These are phyloP conservation scores for Gila orcuttii DNA, from an alignment of 2,113 vertebrate species.

Conservation along the genomic window DNA sequence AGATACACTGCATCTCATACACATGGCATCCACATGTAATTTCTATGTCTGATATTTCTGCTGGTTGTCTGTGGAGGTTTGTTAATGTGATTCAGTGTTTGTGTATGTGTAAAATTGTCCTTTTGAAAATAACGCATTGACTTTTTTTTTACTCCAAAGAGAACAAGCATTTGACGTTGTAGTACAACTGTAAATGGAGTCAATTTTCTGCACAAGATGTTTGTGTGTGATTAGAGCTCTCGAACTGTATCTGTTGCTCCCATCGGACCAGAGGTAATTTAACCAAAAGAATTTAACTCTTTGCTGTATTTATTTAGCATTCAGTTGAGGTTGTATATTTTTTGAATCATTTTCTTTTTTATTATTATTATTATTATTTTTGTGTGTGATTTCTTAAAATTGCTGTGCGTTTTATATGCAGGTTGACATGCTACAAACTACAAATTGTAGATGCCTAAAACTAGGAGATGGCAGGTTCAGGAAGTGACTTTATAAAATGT, in stretches of 20 bases:
- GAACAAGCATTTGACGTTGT: not conserved
- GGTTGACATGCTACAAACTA: slow-evolving; percentile 47
- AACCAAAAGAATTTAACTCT: slow-evolving; percentile 26
- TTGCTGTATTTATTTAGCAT: slow-evolving; percentile 74
- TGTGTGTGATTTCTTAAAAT: slow-evolving; percentile 28
- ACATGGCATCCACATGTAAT: slow-evolving; percentile 7
- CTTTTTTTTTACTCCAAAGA: slow-evolving; percentile 36
- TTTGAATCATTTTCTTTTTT: slow-evolving; percentile 43
- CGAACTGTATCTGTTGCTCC: slow-evolving; percentile 33
- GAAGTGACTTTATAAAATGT: slow-evolving; percentile 1
- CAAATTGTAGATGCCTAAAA: not conserved
- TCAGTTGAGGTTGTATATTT: slow-evolving; percentile 57
- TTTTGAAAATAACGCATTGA: slow-evolving; percentile 2
- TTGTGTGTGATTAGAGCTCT: slow-evolving; percentile 31
- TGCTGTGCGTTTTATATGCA: slow-evolving; percentile 30
- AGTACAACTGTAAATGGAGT: not conserved
- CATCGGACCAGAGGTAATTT: slow-evolving; percentile 40
- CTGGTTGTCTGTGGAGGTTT: slow-evolving; percentile 9
- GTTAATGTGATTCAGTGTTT: slow-evolving; percentile 36
- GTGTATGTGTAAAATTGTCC: slow-evolving; percentile 31
- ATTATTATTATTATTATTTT: slow-evolving; percentile 7
- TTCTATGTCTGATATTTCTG: not conserved
- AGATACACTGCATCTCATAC: slow-evolving; percentile 22
- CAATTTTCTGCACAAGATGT: not conserved
- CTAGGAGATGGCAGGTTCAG: not conserved